Conservation (phyloP, 64 coral and sea anemone species). For the Pachyseris speciosa region DNA sequence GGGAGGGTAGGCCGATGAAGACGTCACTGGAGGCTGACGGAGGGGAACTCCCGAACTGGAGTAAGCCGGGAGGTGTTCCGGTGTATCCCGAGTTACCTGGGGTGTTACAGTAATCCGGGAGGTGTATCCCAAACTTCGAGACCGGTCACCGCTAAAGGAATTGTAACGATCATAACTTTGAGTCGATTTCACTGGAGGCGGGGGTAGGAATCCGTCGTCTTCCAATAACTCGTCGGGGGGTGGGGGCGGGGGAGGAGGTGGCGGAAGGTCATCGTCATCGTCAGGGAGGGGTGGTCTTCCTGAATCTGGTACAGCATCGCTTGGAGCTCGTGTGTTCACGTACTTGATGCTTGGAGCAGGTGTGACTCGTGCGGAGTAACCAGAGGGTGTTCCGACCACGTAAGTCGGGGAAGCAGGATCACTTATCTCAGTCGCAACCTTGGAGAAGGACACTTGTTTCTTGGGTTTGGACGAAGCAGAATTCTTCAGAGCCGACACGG, state of each 20-base stretch:
- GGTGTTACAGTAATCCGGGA: neutral
- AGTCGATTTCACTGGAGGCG: constrained; percentile 56
- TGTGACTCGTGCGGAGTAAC: constrained; percentile 80
- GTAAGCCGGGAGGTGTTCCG: neutral
- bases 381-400: constrained; percentile 66
- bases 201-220: constrained; percentile 59
- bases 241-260: constrained; percentile 77
- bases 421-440: constrained; percentile 76
- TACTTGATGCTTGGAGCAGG: constrained; percentile 83
- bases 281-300: constrained; percentile 40
- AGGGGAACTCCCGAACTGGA: constrained; percentile 25
- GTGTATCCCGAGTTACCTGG: neutral
- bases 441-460: constrained; percentile 94
- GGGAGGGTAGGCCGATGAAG: constrained; percentile 10
- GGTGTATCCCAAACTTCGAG: constrained; percentile 42
- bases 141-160: constrained; percentile 32
- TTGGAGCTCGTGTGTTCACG: constrained; percentile 78
- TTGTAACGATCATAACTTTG: constrained; percentile 13
- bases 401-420: constrained; percentile 77
- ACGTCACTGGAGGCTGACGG: constrained; percentile 42
- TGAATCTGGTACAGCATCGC: constrained; percentile 49
- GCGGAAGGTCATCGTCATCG: constrained; percentile 67
- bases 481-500: constrained; percentile 75
- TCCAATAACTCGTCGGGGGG: constrained; percentile 64
- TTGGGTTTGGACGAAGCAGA: constrained; percentile 64